These are phyloP conservation scores for Chrysolina oricalcia DNA, from an alignment of 2,888 invertebrate genomes.

Conservation along the genomic window DNA sequence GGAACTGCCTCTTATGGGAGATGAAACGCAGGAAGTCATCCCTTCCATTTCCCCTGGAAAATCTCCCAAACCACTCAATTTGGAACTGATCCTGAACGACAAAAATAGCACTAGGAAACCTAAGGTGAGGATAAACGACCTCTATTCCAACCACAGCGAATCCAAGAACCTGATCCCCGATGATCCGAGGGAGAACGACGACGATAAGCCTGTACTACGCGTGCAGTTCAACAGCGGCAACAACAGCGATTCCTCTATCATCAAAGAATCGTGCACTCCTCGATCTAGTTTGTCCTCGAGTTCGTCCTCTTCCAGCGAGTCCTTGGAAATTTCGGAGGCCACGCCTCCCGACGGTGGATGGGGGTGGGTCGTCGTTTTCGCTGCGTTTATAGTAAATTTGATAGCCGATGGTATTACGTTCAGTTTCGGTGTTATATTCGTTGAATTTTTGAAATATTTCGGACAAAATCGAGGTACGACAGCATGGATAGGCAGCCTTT, in stretches of 20 bases:
- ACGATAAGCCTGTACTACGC: conserved; percentile 71
- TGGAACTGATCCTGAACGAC: conserved; percentile 56
- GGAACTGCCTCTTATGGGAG: conserved; percentile 29
- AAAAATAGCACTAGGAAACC: conserved; percentile 51
- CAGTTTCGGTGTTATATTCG: conserved; percentile 92
- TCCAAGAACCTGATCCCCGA: conserved; percentile 38
- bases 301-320: conserved; percentile 72
- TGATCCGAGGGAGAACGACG: conserved; percentile 56
- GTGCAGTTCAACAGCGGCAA: conserved; percentile 77
- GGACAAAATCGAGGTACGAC: conserved; percentile 89
- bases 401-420: conserved; percentile 95
- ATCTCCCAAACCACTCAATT: conserved; percentile 40
- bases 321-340: conserved; percentile 79
- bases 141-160: conserved; percentile 51
- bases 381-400: conserved; percentile 90
- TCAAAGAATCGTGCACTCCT: conserved; percentile 56
- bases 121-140: conserved; percentile 52
- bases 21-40: conserved; percentile 28
- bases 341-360: conserved; percentile 91
- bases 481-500: conserved; percentile 91
- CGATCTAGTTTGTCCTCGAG: conserved; percentile 67
- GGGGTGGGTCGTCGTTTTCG: conserved; percentile 94
- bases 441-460: conserved; percentile 89
- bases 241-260: conserved; percentile 52
- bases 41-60: conserved; percentile 40